Percentiles rank a stretch among this genome's conserved stretches.
These are phyloP conservation scores for Pocillopora damicornis DNA, from an alignment of 64 coral and sea anemone genomes.

Conservation along the genomic window DNA sequence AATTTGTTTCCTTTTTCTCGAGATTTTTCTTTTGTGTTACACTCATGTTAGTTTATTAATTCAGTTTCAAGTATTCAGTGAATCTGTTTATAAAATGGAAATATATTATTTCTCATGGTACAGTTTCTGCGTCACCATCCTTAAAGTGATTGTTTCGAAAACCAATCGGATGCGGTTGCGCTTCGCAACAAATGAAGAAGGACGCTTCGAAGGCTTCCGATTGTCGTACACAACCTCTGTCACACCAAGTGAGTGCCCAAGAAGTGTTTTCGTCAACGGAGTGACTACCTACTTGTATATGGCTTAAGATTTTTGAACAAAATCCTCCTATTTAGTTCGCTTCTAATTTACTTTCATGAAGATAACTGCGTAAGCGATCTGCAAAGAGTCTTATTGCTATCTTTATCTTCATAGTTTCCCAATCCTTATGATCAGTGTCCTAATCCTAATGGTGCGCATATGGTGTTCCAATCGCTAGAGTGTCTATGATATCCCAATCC, in stretches of 20 bases:
- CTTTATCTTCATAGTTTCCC: too few species aligned
- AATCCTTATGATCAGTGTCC: too few species aligned
- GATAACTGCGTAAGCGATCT: too few species aligned
- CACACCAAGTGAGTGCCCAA: slow-evolving; percentile 55
- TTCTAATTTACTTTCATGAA: too few species aligned
- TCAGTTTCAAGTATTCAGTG: neutral
- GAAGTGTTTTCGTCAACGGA: too few species aligned
- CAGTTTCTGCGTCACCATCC: slow-evolving; percentile 41
- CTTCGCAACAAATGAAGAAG: slow-evolving; percentile 50
- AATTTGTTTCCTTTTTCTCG: neutral
- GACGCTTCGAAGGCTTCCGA: slow-evolving; percentile 62
- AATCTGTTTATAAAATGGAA: neutral
- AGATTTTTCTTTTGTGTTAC: neutral
- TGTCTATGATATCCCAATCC: too few species aligned
- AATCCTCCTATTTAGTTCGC: too few species aligned
- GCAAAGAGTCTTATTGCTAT: too few species aligned
- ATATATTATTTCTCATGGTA: neutral
- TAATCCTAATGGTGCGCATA: too few species aligned
- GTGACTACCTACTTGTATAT: too few species aligned
- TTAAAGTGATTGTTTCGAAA: slow-evolving; percentile 46
- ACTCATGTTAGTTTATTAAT: neutral
- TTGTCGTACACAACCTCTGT: slow-evolving; percentile 61
- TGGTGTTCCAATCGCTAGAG: too few species aligned
- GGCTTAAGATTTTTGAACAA: too few species aligned
- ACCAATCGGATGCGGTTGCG: slow-evolving; percentile 49